Conservation (phyloP, 2,113 vertebrate species). For the Capreolus pygargus region DNA sequence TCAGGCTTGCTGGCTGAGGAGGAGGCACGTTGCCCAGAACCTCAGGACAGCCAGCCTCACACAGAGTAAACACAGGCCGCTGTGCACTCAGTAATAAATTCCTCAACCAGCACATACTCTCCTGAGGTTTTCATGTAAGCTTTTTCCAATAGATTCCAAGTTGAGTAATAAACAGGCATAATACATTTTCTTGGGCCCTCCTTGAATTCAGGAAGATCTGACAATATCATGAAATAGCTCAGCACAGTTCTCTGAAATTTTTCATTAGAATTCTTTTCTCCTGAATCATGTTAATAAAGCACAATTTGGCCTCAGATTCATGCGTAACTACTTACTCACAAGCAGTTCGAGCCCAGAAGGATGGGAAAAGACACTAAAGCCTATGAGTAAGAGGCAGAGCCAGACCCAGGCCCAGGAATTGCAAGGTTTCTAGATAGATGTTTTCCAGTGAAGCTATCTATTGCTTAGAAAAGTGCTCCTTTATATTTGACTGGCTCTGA, state of each 20-base stretch:
- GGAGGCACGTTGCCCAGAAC: not conserved
- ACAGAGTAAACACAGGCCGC: not conserved
- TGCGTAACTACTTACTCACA: slow-evolving; percentile 51
- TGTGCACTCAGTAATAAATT: slow-evolving; percentile 4
- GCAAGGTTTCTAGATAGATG: not conserved
- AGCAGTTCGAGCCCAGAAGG: slow-evolving; percentile 42
- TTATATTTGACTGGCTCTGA: not conserved
- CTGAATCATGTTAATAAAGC: slow-evolving; percentile 79
- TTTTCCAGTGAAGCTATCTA: slow-evolving; percentile 21
- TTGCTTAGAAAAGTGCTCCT: not conserved
- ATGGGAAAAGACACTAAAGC: not conserved
- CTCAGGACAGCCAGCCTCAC: not conserved
- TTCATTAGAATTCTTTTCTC: slow-evolving; percentile 80
- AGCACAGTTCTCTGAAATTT: slow-evolving; percentile 54
- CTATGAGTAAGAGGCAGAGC: not conserved
- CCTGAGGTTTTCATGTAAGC: not conserved
- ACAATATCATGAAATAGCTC: slow-evolving; percentile 58
- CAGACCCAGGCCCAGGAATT: not conserved
- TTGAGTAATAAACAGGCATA: slow-evolving; percentile 59
- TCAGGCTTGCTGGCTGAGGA: not conserved
- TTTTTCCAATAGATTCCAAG: not conserved
- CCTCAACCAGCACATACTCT: slow-evolving; percentile 45
- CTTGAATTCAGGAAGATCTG: slow-evolving; percentile 67
- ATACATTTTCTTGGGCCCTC: slow-evolving; percentile 10
- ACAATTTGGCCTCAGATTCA: slow-evolving; percentile 49